Conservation (phyloP, 2,113 vertebrate genomes). For the Delphinapterus leucas region DNA sequence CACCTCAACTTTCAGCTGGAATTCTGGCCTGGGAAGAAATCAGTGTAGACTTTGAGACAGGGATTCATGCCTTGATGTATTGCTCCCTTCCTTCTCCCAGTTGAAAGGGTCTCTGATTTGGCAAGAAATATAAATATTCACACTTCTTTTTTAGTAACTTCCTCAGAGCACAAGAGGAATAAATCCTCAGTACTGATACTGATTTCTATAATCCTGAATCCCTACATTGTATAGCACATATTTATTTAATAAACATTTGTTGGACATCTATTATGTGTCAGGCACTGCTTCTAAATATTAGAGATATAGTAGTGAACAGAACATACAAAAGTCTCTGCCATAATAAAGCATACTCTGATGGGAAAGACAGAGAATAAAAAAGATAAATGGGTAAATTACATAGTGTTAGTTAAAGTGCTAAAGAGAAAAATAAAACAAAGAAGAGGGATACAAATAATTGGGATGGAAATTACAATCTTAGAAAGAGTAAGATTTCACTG, state of each 20-base stretch:
- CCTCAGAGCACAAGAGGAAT: neutral
- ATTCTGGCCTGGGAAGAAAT: neutral
- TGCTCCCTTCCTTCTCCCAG: neutral
- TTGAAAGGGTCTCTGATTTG: neutral
- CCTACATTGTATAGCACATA: neutral
- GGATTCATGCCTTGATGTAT: neutral
- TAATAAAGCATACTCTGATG: neutral
- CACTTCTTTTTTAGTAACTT: neutral
- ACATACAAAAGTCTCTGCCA: neutral
- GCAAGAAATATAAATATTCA: neutral
- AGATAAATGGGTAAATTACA: neutral
- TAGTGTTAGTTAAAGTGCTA: neutral
- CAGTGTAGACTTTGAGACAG: neutral
- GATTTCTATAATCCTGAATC: neutral
- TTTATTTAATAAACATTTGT: neutral
- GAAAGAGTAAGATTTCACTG: neutral
- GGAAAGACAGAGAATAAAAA: neutral
- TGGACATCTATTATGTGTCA: neutral
- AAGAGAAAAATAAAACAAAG: neutral
- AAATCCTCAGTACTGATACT: neutral
- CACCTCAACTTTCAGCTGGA: neutral
- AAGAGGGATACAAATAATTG: neutral
- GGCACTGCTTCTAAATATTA: neutral
- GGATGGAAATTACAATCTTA: neutral
- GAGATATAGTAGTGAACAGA: neutral